Evolutionary conservation across 2,113 vertebrate species (phyloP), one percentile per base, ranked within the genome.

Genomic region (Planiliza haematocheilus): DNA sequence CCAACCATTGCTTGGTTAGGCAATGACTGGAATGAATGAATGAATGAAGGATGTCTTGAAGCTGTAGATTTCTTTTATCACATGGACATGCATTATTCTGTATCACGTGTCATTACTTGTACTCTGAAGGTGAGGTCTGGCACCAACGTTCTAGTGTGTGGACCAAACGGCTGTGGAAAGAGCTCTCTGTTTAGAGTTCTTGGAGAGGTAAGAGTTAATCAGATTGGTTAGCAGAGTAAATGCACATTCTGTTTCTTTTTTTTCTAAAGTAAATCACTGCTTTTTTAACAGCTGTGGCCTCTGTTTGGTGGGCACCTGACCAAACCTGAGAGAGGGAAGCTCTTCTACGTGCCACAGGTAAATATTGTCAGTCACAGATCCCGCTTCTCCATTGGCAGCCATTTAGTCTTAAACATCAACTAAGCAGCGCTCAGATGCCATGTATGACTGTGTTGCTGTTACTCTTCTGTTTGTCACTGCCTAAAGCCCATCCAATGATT

Each of bases 331-430:
- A 93, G 97, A 88, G 98, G 97, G 51, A 99, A 99, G 72, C 92
- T 99, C 41, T 99, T 99, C 90, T 99, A 99, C 36, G 97, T 99
- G 84, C 97, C 97, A 38, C 98, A 99, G 97, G 98, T 99, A 92
- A 79, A 42, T 43, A 2, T 21, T n/a, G 5, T 5, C 24, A 3
- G 24, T 5, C 24, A 30, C 24, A 30, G 24, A 30, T 30, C 24
- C 5, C 24, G 5, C 24, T n/a, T n/a, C n/a, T n/a, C n/a, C n/a
- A n/a, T n/a, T n/a, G n/a, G n/a, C n/a, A n/a, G n/a, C n/a, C n/a
- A n/a, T n/a, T n/a, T n/a, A n/a, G n/a, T n/a, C n/a, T n/a, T n/a
- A n/a, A n/a, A n/a, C n/a, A n/a, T n/a, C n/a, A n/a, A n/a, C n/a
- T n/a, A n/a, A n/a, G n/a, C n/a, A n/a, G n/a, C n/a, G n/a, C n/a